Conservation (phyloP, 2,888 invertebrate genomes). For the Alviniconcha strummeri region DNA sequence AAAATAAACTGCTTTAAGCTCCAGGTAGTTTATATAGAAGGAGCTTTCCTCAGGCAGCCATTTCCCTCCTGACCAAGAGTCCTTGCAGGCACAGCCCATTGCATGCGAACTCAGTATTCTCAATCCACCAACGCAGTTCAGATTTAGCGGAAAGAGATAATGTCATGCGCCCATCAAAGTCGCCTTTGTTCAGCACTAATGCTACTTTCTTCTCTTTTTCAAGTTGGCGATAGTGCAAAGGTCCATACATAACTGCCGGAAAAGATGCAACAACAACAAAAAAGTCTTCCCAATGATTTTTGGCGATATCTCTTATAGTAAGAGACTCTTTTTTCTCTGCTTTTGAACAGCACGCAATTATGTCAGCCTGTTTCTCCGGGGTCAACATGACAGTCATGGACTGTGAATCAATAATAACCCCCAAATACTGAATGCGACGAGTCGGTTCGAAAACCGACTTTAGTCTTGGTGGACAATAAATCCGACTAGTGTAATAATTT, state of each 20-base stretch:
- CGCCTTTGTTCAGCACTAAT: too few relatives aligned
- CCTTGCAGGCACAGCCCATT: constrained; percentile 10
- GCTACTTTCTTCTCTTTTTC: too few relatives aligned
- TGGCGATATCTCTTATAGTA: background rate
- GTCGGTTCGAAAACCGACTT: background rate
- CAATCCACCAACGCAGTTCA: constrained; percentile 30
- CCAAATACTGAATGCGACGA: background rate
- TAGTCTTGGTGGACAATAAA: background rate
- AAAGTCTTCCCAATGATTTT: background rate
- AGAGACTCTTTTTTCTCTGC: background rate
- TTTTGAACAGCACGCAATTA: too few relatives aligned
- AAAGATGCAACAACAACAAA: too few relatives aligned
- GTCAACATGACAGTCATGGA: background rate
- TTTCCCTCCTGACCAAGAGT: constrained; percentile 13
- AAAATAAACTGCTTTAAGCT: constrained; percentile 23
- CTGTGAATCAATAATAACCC: background rate
- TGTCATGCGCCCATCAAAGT: background rate
- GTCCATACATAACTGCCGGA: too few relatives aligned
- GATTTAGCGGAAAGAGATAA: background rate
- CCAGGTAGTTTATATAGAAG: constrained; percentile 28
- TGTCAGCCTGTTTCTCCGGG: background rate
- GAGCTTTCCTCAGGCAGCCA: constrained; percentile 18
- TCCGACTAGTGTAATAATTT: background rate
- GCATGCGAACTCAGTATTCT: background rate
- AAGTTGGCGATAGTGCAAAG: too few relatives aligned